Evolutionary conservation across 2,797 vertebrate species (phyloP).

Genomic region (Malacoctenus gilli): DNA sequence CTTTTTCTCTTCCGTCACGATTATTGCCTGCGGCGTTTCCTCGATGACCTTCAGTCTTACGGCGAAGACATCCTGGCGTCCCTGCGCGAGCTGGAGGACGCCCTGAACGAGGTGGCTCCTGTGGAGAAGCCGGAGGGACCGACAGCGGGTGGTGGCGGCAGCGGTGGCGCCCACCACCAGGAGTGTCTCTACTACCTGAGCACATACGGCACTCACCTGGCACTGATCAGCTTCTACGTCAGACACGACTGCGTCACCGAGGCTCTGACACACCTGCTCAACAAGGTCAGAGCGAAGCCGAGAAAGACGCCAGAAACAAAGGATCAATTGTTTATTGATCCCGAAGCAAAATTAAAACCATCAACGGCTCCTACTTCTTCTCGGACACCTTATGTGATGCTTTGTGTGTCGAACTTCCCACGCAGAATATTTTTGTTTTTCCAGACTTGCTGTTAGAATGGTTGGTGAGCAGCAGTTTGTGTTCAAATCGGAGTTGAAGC

Average conservation of each 20-base stretch:
- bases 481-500: no score
- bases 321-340: no score
- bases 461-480: no score
- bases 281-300: slow-evolving; percentile 90
- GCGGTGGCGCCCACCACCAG: slow-evolving; percentile 84
- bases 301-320: no score
- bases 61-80: slow-evolving; percentile 92
- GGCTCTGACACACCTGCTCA: slow-evolving; percentile 88
- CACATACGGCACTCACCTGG: slow-evolving; percentile 90
- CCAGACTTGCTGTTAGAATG: no score
- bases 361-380: no score
- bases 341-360: no score
- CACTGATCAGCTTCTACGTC: slow-evolving; percentile 92
- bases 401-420: no score
- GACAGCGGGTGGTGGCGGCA: slow-evolving; percentile 75
- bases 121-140: slow-evolving; percentile 83
- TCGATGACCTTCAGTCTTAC: slow-evolving; percentile 51
- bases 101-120: slow-evolving; percentile 78
- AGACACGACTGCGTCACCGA: slow-evolving; percentile 89
- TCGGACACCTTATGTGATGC: no score
- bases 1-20: no score
- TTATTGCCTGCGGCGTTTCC: no score
- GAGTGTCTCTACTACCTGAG: slow-evolving; percentile 95
- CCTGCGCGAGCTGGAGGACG: slow-evolving; percentile 87
- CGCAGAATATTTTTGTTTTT: no score